Conservation (phyloP, 64 coral and sea anemone species). For the Hydrozoanthus tunicans region DNA sequence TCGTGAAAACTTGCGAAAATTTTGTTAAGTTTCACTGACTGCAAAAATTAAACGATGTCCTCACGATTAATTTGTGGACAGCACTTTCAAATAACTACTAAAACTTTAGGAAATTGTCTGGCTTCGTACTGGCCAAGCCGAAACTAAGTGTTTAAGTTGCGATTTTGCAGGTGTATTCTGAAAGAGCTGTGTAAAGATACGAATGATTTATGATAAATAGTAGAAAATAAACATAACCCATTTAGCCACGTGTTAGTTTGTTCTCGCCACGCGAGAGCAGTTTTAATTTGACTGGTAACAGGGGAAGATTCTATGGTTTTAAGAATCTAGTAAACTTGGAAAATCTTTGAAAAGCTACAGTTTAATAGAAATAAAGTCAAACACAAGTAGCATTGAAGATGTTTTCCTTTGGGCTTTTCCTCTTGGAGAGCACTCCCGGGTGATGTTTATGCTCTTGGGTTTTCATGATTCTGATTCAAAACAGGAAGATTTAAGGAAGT, state of each 20-base stretch:
- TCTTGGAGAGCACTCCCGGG: not conserved
- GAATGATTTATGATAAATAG: slow-evolving; percentile 35
- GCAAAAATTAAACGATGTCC: no score
- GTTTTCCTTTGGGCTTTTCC: not conserved
- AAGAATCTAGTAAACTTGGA: not conserved
- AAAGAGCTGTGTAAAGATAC: slow-evolving; percentile 41
- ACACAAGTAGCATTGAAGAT: not conserved
- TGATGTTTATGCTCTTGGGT: not conserved
- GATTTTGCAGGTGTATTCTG: slow-evolving; percentile 46
- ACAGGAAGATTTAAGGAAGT: slow-evolving; percentile 49
- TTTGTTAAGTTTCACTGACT: not conserved
- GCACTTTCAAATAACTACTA: no score
- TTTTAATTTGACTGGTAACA: slow-evolving; percentile 49
- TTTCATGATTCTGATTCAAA: slow-evolving; percentile 21
- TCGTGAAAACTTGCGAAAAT: not conserved
- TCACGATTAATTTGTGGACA: no score
- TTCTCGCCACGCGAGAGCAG: slow-evolving; percentile 7
- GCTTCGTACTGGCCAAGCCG: not conserved
- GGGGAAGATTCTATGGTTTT: not conserved
- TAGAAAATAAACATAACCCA: slow-evolving; percentile 49
- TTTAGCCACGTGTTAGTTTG: slow-evolving; percentile 57
- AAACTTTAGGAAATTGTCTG: not conserved
- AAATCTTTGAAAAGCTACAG: not conserved
- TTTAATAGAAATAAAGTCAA: not conserved
- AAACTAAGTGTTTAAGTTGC: slow-evolving; percentile 29